Evolutionary conservation across 2,888 invertebrate species (phyloP), one percentile per base, ranked within the genome.

Genomic region (Mimachlamys varia): DNA sequence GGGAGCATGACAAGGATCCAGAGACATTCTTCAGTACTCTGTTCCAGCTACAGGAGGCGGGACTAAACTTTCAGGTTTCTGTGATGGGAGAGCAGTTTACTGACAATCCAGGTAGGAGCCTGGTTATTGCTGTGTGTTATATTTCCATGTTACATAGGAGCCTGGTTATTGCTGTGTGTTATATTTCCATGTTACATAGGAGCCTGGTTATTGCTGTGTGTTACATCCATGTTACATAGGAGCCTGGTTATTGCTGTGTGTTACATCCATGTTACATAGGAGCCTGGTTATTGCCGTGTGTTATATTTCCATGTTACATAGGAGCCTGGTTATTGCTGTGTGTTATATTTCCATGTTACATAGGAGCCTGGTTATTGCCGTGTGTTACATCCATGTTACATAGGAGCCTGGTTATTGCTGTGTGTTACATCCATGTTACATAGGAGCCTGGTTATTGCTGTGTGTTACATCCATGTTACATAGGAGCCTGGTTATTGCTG

Each of bases 1-100:
- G 97, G 98, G 98, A 98, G 96, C 98, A 98, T 96, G 98, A 98
- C 95, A 98, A 98, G 96, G 97, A 98, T 95, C 98, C 98, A 0
- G 97, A 98, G 88, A 96, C 97, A 27, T 97, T 98, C 94, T 98
- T 98, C 91, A 96, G 97, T 58, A 97, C 97, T 0, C 89, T 97
- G 87, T 94, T 94, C 62, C 92, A 94, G 89, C 93, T 97, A 19
- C 93, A 95, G 7, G 97, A 97, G 88, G 96, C 97, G 19, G 97
- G 97, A 38, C 95, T 97, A 19, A 96, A 97, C 90, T 98, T 98
- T 95, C 96, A 96, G 91, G 96, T 98, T 37, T 97, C 97, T 38
- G 97, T 98, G 2, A 90, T 97, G 44, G 97, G 98, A 5, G 98
- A 98, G 96, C 97, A 97, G 62, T 98, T 97, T 95, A 96, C 97